These are phyloP conservation scores for Leptinotarsa undecemlineata DNA, from an alignment of 1,140 invertebrate genomes.

Conservation along the genomic window DNA sequence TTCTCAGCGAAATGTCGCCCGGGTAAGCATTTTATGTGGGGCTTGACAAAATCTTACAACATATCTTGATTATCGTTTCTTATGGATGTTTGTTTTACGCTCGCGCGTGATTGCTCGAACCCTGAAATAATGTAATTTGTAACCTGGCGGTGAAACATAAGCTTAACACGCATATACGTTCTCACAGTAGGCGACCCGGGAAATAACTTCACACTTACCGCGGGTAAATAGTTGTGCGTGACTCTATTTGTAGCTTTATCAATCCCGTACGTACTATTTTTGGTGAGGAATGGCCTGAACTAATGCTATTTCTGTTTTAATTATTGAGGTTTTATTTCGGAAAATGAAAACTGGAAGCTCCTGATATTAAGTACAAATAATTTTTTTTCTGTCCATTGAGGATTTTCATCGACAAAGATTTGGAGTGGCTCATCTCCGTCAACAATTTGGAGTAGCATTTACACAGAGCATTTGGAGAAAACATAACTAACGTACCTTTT, in stretches of 20 bases:
- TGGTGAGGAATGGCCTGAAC: no score
- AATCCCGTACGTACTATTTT: background rate
- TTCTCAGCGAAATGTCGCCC: no score
- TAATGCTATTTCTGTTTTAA: no score
- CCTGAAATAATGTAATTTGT: constrained; percentile 1
- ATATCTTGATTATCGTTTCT: background rate
- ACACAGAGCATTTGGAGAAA: no score
- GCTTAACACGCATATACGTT: background rate
- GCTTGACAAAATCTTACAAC: background rate
- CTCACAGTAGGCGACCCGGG: background rate
- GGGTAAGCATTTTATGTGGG: background rate
- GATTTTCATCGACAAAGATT: no score
- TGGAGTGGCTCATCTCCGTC: no score
- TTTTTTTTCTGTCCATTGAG: no score
- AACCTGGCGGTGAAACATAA: background rate
- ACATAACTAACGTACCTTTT: no score
- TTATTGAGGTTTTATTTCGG: no score
- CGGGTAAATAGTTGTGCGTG: constrained; percentile 11
- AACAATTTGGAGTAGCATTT: no score
- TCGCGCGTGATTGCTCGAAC: background rate
- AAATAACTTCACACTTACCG: constrained; percentile 16
- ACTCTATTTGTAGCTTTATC: background rate
- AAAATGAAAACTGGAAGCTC: no score
- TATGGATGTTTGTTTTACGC: background rate
- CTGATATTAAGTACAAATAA: no score